Conservation (phyloP, 2,797 vertebrate genomes). For the Coluber constrictor region DNA sequence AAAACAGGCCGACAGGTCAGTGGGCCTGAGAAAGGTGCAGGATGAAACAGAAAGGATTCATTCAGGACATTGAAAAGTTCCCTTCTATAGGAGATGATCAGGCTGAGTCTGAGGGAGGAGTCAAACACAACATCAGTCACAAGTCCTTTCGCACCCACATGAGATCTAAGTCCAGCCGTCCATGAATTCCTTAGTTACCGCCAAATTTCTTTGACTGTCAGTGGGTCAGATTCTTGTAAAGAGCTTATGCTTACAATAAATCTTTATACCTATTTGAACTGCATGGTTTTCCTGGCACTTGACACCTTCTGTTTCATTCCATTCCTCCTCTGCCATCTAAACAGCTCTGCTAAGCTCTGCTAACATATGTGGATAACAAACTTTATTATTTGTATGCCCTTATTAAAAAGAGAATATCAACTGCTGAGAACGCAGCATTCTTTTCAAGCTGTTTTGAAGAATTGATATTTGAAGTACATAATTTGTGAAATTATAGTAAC, state of each 20-base stretch:
- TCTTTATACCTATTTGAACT: background rate
- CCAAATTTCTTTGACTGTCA: background rate
- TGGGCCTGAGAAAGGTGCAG: background rate
- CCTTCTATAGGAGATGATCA: background rate
- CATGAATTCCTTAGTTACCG: background rate
- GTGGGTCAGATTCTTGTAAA: background rate
- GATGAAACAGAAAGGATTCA: background rate
- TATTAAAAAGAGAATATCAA: conserved; percentile 47
- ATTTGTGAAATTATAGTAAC: conserved; percentile 63
- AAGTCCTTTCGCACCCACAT: background rate
- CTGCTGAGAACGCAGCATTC: conserved; percentile 39
- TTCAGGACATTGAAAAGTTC: background rate
- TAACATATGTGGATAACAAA: conserved; percentile 42
- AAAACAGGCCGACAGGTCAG: background rate
- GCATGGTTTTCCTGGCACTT: background rate
- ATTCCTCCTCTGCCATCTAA: conserved; percentile 1
- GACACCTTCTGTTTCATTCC: conserved; percentile 19
- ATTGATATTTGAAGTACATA: conserved; percentile 33
- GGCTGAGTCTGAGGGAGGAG: background rate
- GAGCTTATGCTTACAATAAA: background rate
- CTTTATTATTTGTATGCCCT: conserved; percentile 44
- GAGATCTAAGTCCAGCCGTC: background rate
- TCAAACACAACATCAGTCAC: background rate
- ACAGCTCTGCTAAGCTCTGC: conserved; percentile 18
- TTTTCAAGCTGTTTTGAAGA: conserved; percentile 34